Percentiles rank a stretch among this genome's conserved stretches.
Evolutionary conservation across 2,888 invertebrate genomes (phyloP).

Genomic region (Cantharis nigra): DNA sequence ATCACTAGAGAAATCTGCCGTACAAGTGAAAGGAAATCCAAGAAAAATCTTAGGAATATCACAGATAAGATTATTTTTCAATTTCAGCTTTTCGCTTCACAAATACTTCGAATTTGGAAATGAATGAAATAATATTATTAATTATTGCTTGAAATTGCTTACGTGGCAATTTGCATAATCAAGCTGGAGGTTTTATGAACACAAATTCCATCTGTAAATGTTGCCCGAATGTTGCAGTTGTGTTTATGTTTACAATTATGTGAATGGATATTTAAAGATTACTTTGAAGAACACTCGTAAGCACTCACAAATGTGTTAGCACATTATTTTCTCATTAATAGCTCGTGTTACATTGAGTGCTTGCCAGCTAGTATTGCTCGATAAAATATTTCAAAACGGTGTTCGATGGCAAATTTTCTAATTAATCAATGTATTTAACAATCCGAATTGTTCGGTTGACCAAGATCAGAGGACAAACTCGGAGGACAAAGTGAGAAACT

Average conservation of each 20-base stretch:
- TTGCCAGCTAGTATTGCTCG: neutral
- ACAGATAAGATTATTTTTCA: too few species aligned
- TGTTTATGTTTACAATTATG: neutral
- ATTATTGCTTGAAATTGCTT: neutral
- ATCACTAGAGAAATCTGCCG: too few species aligned
- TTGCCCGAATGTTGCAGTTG: neutral
- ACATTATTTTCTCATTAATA: neutral
- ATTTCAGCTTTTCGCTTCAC: too few species aligned
- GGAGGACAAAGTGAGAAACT: too few species aligned
- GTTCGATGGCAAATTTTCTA: neutral
- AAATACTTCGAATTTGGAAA: too few species aligned
- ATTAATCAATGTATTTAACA: neutral
- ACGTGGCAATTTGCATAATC: neutral
- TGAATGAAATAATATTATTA: neutral
- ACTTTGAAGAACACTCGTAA: neutral
- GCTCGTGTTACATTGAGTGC: neutral
- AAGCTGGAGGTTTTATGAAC: neutral
- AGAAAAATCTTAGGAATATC: too few species aligned
- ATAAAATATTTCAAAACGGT: neutral
- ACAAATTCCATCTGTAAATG: neutral
- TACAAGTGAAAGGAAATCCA: too few species aligned
- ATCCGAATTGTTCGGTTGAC: neutral
- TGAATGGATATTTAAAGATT: neutral
- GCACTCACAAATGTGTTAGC: neutral
- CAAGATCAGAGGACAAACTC: neutral